Conservation (phyloP, 2,888 invertebrate species). For the Priocnemis perturbator region DNA sequence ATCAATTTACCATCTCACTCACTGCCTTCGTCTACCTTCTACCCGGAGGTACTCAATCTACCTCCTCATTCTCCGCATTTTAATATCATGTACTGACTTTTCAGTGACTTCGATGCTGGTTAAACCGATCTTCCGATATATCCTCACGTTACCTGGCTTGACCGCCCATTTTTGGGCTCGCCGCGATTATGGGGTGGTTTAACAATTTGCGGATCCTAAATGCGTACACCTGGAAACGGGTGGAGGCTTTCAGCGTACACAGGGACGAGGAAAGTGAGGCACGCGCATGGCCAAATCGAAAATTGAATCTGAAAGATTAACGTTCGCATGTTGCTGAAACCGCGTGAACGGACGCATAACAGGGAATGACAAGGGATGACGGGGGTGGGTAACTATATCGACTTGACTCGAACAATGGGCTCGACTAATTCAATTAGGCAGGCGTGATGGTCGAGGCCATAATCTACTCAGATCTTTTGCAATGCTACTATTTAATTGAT, state of each 20-base stretch:
- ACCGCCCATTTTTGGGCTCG: constrained; percentile 13
- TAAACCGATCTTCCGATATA: not conserved
- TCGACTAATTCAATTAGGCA: no score
- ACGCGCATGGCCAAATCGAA: constrained; percentile 26
- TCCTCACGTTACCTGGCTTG: not conserved
- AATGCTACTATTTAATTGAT: no score
- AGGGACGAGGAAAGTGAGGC: not conserved
- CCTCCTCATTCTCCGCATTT: no score
- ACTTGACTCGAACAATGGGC: no score
- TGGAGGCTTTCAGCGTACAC: not conserved
- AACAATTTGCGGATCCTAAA: constrained; percentile 20
- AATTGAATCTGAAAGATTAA: constrained; percentile 24
- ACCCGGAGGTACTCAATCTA: no score
- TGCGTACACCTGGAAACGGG: not conserved
- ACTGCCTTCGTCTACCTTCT: no score
- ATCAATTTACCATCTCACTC: no score
- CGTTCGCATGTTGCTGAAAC: no score
- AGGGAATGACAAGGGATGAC: not conserved
- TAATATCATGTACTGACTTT: not conserved
- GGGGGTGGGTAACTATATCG: no score
- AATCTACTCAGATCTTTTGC: no score
- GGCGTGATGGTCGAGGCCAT: no score
- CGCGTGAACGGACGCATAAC: not conserved
- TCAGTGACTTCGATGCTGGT: no score
- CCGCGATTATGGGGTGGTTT: constrained; percentile 26